Conservation (phyloP, 2,888 invertebrate species). For the Platynereis dumerilii region DNA sequence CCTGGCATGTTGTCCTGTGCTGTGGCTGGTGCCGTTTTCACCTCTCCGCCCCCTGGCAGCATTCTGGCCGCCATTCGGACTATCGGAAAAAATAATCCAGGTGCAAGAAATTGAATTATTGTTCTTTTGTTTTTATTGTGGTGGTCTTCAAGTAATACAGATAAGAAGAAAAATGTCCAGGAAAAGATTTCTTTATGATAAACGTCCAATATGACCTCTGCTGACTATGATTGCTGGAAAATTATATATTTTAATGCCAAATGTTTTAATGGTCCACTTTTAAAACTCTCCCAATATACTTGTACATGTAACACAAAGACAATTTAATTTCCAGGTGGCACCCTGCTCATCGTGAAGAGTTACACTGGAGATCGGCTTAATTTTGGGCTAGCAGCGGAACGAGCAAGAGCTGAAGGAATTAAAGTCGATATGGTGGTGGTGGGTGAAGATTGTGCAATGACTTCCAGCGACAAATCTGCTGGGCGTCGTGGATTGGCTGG, state of each 20-base stretch:
- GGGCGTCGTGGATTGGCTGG: slow-evolving; percentile 72
- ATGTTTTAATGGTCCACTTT: too few species aligned
- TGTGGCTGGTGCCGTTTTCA: slow-evolving; percentile 77
- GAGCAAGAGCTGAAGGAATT: slow-evolving; percentile 64
- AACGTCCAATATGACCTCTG: too few species aligned
- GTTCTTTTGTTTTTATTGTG: background rate
- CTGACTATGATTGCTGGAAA: too few species aligned
- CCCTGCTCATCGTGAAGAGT: slow-evolving; percentile 58
- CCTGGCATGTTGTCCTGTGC: slow-evolving; percentile 80
- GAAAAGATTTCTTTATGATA: too few species aligned
- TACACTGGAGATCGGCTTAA: slow-evolving; percentile 62
- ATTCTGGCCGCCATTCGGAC: slow-evolving; percentile 73
- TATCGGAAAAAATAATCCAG: slow-evolving; percentile 63
- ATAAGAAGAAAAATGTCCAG: too few species aligned
- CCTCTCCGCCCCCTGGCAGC: slow-evolving; percentile 76
- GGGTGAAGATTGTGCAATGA: slow-evolving; percentile 70
- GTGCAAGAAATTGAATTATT: slow-evolving; percentile 22
- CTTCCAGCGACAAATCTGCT: slow-evolving; percentile 63
- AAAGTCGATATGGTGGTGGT: slow-evolving; percentile 70
- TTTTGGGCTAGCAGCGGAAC: slow-evolving; percentile 58
- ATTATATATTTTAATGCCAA: too few species aligned
- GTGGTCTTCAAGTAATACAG: too few species aligned
- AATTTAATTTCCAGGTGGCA: slow-evolving; percentile 38
- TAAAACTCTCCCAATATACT: too few species aligned
- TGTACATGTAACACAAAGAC: too few species aligned